phyloP scores from a whole-genome alignment of 2,113 vertebrate genomes.

The Megalops atlanticus region DNA sequence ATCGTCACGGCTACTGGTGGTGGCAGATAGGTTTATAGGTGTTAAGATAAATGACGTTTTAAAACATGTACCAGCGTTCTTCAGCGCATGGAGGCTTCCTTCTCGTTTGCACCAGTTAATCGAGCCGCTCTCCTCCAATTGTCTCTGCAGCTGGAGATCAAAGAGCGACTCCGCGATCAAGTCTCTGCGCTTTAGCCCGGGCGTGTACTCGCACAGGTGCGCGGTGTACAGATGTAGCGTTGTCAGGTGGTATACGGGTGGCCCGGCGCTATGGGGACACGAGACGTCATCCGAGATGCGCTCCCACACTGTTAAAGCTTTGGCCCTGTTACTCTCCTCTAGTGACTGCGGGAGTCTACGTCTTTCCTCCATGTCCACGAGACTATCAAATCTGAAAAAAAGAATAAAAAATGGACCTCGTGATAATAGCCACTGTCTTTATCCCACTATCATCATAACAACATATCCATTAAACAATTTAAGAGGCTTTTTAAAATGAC shows the following conservation, averaged over 20 bases:
- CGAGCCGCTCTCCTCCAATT: background rate
- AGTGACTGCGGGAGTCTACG: background rate
- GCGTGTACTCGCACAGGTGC: constrained; percentile 1
- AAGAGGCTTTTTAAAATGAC: background rate
- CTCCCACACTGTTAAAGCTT: background rate
- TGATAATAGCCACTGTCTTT: too few relatives aligned
- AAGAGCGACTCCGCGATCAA: background rate
- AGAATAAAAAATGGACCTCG: too few relatives aligned
- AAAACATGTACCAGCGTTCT: background rate
- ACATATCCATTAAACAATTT: too few relatives aligned
- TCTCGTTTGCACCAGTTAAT: constrained; percentile 19
- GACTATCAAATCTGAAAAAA: too few relatives aligned
- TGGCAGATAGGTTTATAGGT: background rate
- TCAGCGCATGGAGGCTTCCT: constrained; percentile 1
- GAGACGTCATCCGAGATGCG: background rate
- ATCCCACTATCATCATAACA: background rate
- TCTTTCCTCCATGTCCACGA: constrained; percentile 23
- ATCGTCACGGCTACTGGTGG: too few relatives aligned
- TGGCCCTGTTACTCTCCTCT: constrained; percentile 19
- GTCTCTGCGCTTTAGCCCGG: background rate
- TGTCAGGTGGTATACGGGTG: constrained; percentile 1
- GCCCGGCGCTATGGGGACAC: background rate
- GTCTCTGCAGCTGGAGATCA: background rate
- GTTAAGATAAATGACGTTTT: background rate
- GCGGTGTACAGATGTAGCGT: constrained; percentile 16